Conservation (phyloP, 1,140 invertebrate species). For the Caenorhabditis elegans region DNA sequence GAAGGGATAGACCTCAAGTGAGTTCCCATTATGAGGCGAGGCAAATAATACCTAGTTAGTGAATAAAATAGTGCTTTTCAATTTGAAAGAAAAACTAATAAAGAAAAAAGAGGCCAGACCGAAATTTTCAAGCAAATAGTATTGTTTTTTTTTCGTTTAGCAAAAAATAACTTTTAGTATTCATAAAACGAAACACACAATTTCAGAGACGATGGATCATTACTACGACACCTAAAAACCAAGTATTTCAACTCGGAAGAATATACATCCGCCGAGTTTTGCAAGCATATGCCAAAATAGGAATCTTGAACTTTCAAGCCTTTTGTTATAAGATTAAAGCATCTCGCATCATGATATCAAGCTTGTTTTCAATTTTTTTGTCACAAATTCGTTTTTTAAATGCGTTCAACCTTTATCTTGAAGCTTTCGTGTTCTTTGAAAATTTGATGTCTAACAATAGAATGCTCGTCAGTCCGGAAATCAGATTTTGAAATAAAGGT, state of each 20-base stretch:
- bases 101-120: too few relatives aligned
- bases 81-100: too few relatives aligned
- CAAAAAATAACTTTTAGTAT: too few relatives aligned
- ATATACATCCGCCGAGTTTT: constrained; percentile 28
- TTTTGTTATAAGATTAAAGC: too few relatives aligned
- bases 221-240: constrained; percentile 9
- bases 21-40: too few relatives aligned
- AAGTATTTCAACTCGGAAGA: constrained; percentile 25
- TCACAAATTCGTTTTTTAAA: not conserved
- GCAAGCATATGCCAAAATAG: constrained; percentile 3
- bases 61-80: too few relatives aligned
- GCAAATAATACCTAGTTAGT: too few relatives aligned
- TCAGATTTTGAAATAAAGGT: not conserved
- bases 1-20: too few relatives aligned
- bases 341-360: too few relatives aligned
- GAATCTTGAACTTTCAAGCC: not conserved
- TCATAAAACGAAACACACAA: not conserved
- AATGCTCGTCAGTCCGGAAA: not conserved
- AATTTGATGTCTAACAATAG: not conserved
- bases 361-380: too few relatives aligned
- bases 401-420: not conserved
- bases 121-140: too few relatives aligned
- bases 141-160: too few relatives aligned
- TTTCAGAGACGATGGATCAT: constrained; percentile 7
- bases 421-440: not conserved